Evolutionary conservation across 2,888 invertebrate species (phyloP).

Genomic region (Microctonus hyperodae): DNA sequence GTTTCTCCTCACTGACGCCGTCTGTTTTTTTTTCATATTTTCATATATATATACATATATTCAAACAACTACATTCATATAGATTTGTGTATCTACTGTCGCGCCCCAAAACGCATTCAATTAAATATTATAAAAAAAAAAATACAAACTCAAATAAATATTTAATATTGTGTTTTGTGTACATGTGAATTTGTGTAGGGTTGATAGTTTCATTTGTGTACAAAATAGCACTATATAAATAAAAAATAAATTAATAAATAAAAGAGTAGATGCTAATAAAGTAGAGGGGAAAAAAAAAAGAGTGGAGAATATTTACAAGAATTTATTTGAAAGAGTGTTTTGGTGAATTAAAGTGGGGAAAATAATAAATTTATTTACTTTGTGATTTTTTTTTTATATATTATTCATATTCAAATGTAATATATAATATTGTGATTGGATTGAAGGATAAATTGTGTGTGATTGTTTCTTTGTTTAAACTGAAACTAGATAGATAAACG

Average conservation of each 20-base stretch:
- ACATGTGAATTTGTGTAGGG: background rate
- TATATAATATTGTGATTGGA: too few relatives aligned
- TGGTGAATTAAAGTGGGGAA: too few relatives aligned
- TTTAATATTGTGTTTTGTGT: background rate
- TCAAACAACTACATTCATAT: background rate
- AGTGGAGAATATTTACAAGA: too few relatives aligned
- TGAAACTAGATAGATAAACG: background rate
- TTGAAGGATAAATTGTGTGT: background rate
- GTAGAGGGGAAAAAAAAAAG: too few relatives aligned
- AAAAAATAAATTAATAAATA: background rate
- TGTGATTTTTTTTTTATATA: too few relatives aligned
- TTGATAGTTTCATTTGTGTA: too few relatives aligned
- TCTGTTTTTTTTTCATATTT: conserved; percentile 1
- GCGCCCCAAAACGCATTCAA: too few relatives aligned
- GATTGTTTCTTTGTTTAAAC: conserved; percentile 1
- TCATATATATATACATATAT: background rate
- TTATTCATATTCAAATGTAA: too few relatives aligned
- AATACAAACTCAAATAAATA: background rate
- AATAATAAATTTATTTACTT: too few relatives aligned
- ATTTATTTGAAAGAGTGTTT: too few relatives aligned
- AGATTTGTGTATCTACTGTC: background rate
- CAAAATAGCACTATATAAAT: too few relatives aligned
- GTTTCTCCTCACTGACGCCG: conserved; percentile 25
- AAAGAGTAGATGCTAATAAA: too few relatives aligned
- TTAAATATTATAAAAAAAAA: background rate